phyloP scores from a whole-genome alignment of 2,888 invertebrate species.

The Plutella xylostella region DNA sequence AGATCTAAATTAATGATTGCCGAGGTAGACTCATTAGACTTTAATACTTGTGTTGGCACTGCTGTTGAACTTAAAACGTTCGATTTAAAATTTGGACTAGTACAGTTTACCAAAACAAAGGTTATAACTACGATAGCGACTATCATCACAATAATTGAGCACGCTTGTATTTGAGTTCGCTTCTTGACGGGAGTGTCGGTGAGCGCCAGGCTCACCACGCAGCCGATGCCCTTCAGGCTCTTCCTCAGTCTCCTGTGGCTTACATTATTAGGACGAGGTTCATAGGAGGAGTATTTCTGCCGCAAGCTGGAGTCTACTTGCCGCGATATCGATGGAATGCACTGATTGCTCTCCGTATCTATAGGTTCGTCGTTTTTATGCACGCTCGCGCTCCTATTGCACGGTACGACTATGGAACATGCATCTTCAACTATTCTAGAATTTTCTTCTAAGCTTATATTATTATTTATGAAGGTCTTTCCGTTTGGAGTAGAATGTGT shows the following conservation, averaged over 20 bases:
- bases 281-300: slow-evolving; percentile 49
- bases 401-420: not conserved
- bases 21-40: slow-evolving; percentile 40
- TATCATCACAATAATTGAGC: slow-evolving; percentile 67
- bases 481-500: slow-evolving; percentile 52
- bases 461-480: slow-evolving; percentile 11
- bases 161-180: slow-evolving; percentile 62
- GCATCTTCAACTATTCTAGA: not conserved
- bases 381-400: slow-evolving; percentile 7
- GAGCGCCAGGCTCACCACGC: slow-evolving; percentile 54
- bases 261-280: slow-evolving; percentile 34
- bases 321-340: slow-evolving; percentile 57
- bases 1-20: slow-evolving; percentile 35
- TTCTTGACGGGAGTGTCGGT: slow-evolving; percentile 56
- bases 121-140: slow-evolving; percentile 61
- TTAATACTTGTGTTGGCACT: slow-evolving; percentile 51
- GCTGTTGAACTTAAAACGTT: slow-evolving; percentile 49
- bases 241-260: slow-evolving; percentile 50
- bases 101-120: slow-evolving; percentile 63
- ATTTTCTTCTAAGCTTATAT: not conserved
- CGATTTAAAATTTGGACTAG: slow-evolving; percentile 46
- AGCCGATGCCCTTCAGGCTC: slow-evolving; percentile 56
- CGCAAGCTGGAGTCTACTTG: slow-evolving; percentile 50
- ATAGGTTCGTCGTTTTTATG: slow-evolving; percentile 23
- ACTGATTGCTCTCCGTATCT: slow-evolving; percentile 28